Base-by-base conservation (phyloP, 92 coral and sea anemone species). In the Desmophyllum pertusum region DNA sequence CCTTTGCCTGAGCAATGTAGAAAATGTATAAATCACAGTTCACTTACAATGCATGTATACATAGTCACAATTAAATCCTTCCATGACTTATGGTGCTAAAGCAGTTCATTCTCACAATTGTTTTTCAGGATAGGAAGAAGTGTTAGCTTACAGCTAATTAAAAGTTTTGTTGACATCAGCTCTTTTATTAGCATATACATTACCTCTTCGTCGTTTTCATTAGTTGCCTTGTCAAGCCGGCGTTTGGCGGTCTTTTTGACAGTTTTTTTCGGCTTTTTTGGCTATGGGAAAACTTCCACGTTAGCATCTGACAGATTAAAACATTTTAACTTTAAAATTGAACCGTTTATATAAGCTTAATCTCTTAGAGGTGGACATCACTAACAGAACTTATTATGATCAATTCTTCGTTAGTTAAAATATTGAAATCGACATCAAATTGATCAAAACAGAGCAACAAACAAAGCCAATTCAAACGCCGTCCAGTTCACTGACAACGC, bases 241-340 rank as follows among this genome's bases (percentile, higher is more conserved):
- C 41, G 80, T 83, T 83, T 53, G 87, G 73, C 73, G 70, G 80
- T 42, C 87, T 52, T 83, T 83, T 83, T 83, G 70, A 57, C 31
- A 52, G 3, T 30, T 83, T 83, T 83, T 17, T 38, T 38, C 71
- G 40, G 71, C 53, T 40, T 83, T 80, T 83, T 29, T 59, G 15
- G 57, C 17, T 18, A n/a, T 41, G 75, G 84, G 30, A 13, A 80
- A n/a, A 66, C 85, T 14, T 83, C 71, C 35, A 5, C 69, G 23
- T 23, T n/a, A 27, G 31, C 82, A 77, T 38, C 72, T 77, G 82
- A 38, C 70, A 59, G 38, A 62, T 59, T 39, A 11, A 77, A 62
- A 17, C 25, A 82, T 43, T 39, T 10, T 38, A 38, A 17, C 48
- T 53, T 83, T 41, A 42, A 68, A 50, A 36, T 19, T 6, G 29